Percentiles rank a stretch among this genome's conserved stretches.
phyloP scores from a whole-genome alignment of 1,140 invertebrate species.

The Venturia canescens region DNA sequence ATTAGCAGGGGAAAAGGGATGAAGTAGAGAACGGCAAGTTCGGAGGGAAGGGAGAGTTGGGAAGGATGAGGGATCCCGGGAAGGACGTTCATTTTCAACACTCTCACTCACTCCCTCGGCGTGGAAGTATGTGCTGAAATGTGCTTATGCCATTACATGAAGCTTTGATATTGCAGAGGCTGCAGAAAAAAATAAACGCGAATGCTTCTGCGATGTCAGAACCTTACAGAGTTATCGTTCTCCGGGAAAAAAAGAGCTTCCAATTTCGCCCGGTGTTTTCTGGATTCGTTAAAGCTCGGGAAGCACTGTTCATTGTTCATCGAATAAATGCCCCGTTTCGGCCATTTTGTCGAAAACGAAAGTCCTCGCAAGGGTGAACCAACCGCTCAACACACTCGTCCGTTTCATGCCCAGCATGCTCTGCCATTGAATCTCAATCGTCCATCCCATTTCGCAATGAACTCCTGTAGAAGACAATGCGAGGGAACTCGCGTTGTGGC shows the following conservation, averaged over 20 bases:
- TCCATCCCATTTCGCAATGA: not conserved
- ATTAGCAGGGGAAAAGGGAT: constrained; percentile 27
- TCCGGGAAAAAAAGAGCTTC: not conserved
- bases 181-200: constrained; percentile 29
- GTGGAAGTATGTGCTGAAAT: not conserved
- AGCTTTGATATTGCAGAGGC: constrained; percentile 11
- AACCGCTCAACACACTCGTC: not conserved
- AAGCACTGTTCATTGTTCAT: too few relatives aligned
- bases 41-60: not conserved
- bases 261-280: not conserved
- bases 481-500: not conserved
- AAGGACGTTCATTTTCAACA: constrained; percentile 28
- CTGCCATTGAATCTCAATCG: not conserved
- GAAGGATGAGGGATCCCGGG: not conserved
- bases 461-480: not conserved
- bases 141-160: not conserved
- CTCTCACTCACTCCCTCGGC: not conserved
- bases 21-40: not conserved
- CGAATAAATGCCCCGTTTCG: too few relatives aligned
- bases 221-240: not conserved
- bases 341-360: too few relatives aligned
- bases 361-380: not conserved
- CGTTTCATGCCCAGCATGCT: not conserved
- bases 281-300: too few relatives aligned
- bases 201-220: not conserved